Evolutionary conservation across 2,888 invertebrate species (phyloP).

Genomic region (Napeogenes sylphis): DNA sequence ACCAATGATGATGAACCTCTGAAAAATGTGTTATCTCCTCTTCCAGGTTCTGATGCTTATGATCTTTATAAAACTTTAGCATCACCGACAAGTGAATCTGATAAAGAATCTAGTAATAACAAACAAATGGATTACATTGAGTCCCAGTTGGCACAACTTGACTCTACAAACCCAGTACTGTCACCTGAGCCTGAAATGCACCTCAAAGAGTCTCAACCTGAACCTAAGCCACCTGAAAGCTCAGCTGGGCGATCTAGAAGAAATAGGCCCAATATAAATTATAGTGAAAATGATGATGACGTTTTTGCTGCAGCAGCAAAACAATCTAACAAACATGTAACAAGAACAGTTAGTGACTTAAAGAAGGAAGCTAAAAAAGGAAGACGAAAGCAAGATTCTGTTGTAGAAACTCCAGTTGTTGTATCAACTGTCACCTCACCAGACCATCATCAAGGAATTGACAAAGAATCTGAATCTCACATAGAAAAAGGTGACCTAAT

Average conservation of each 20-base stretch:
- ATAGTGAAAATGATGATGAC: slow-evolving; percentile 78
- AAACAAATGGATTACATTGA: slow-evolving; percentile 59
- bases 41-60: slow-evolving; percentile 70
- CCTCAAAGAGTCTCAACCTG: slow-evolving; percentile 58
- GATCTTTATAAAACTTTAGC: slow-evolving; percentile 74
- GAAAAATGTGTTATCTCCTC: slow-evolving; percentile 70
- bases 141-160: slow-evolving; percentile 57
- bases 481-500: slow-evolving; percentile 57
- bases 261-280: slow-evolving; percentile 71
- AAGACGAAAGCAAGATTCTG: slow-evolving; percentile 56
- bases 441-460: slow-evolving; percentile 44
- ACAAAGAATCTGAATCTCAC: slow-evolving; percentile 49
- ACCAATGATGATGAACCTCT: slow-evolving; percentile 56
- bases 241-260: slow-evolving; percentile 62
- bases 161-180: slow-evolving; percentile 47
- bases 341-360: slow-evolving; percentile 64
- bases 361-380: slow-evolving; percentile 65
- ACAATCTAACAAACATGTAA: slow-evolving; percentile 52
- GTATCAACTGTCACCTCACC: slow-evolving; percentile 34
- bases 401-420: slow-evolving; percentile 39
- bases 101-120: slow-evolving; percentile 46
- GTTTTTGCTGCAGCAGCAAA: slow-evolving; percentile 68
- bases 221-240: slow-evolving; percentile 66
- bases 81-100: slow-evolving; percentile 61
- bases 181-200: slow-evolving; percentile 56